These are phyloP conservation scores for Pholis gunnellus DNA, from an alignment of 2,113 vertebrate genomes.

Conservation along the genomic window DNA sequence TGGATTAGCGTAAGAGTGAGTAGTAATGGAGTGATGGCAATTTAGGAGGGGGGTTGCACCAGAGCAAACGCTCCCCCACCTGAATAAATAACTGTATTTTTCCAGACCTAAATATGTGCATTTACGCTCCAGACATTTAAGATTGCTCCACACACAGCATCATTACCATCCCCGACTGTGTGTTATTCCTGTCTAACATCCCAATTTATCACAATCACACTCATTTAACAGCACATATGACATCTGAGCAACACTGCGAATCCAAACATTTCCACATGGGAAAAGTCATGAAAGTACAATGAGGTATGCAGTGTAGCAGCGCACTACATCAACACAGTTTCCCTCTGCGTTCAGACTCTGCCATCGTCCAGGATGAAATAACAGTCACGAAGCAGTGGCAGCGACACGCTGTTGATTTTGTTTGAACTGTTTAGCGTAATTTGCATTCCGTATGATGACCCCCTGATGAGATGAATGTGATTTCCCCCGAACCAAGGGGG, in stretches of 20 bases:
- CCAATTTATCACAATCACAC: conserved; percentile 84
- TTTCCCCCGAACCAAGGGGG: background rate
- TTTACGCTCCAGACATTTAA: conserved; percentile 81
- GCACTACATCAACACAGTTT: conserved; percentile 50
- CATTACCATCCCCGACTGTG: conserved; percentile 78
- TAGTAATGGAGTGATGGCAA: conserved; percentile 68
- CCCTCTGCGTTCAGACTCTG: conserved; percentile 28
- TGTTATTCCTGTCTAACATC: conserved; percentile 81
- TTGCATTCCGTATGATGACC: conserved; percentile 8
- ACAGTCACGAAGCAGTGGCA: conserved; percentile 36
- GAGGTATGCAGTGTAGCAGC: conserved; percentile 58
- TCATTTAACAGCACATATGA: conserved; percentile 74
- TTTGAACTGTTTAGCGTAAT: conserved; percentile 14
- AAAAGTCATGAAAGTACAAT: conserved; percentile 77
- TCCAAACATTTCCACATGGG: conserved; percentile 82
- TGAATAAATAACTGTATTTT: conserved; percentile 87
- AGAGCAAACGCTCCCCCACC: conserved; percentile 74
- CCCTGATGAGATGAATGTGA: background rate
- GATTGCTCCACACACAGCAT: conserved; percentile 74
- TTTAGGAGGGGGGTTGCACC: conserved; percentile 43
- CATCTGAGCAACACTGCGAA: conserved; percentile 71
- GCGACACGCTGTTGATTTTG: conserved; percentile 42
- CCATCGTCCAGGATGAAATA: conserved; percentile 55
- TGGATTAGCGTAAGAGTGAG: conserved; percentile 68
- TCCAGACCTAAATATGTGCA: conserved; percentile 84